Conservation (phyloP, 1,140 invertebrate genomes). For the Drosophila sproati region DNA sequence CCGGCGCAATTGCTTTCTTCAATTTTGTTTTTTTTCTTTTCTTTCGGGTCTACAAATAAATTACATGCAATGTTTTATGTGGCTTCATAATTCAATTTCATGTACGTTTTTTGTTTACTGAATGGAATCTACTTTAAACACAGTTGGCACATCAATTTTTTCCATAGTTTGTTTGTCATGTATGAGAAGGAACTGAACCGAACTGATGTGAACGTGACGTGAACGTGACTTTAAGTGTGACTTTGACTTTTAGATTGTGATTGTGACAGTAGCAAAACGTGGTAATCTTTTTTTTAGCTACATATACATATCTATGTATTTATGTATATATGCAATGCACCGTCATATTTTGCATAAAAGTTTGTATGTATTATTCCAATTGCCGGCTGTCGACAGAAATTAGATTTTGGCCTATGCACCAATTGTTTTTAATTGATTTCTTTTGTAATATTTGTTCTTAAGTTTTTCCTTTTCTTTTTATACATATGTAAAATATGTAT, state of each 20-base stretch:
- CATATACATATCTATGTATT: constrained; percentile 26
- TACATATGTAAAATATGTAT: neutral
- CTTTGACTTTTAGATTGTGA: constrained; percentile 18
- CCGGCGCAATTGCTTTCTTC: constrained; percentile 22
- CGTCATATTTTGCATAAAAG: constrained; percentile 33
- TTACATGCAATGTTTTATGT: constrained; percentile 67
- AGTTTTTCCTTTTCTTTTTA: neutral
- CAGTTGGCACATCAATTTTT: constrained; percentile 72
- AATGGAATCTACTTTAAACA: constrained; percentile 60
- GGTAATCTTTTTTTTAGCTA: constrained; percentile 48
- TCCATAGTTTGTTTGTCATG: constrained; percentile 58
- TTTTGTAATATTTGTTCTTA: constrained; percentile 16
- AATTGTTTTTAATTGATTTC: constrained; percentile 50
- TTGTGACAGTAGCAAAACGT: constrained; percentile 25
- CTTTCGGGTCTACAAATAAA: constrained; percentile 61
- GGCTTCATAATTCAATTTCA: constrained; percentile 68
- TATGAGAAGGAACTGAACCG: constrained; percentile 72
- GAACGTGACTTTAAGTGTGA: constrained; percentile 30
- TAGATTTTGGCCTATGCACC: constrained; percentile 56
- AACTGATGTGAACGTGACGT: constrained; percentile 44
- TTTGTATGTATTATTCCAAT: constrained; percentile 7
- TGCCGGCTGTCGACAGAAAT: constrained; percentile 22
- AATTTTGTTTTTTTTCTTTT: constrained; percentile 44
- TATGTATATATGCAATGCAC: constrained; percentile 24
- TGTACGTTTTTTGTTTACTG: constrained; percentile 36